Evolutionary conservation across 2,888 invertebrate species (phyloP), one percentile per base, ranked within the genome.

Genomic region (Blastobasis lacticolella): DNA sequence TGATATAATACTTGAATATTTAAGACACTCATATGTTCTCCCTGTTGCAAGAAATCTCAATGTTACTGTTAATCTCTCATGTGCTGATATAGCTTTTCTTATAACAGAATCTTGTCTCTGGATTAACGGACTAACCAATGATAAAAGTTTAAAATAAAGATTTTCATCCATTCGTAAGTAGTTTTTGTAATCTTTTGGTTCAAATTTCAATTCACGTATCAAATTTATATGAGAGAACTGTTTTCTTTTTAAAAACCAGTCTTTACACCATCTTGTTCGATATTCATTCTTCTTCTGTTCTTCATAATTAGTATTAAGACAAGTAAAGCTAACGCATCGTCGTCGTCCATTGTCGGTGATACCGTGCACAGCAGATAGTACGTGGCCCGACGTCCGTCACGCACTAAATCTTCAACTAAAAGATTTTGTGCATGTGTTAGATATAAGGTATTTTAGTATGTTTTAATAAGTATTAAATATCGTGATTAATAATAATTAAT

Each of bases 31-130:
- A 57, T 66, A 69, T 45, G 60, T 59, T 49, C 63, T 62, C 49
- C 69, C 67, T 50, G 66, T 65, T 50, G 60, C 62, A 50, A 66
- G 57, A 58, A 64, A 67, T 57, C 62, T 57, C 46, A 68, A 49
- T 36, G 61, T 63, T 48, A 53, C 64, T 53, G 56, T 53, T 51
- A 67, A 56, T 56, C 64, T 57, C 56, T 69, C 67, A 53, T 67
- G 60, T 50, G 64, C 60, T 49, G 59, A 50, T 51, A 65, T 66
- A 54, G 60, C 58, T 59, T 58, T 56, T 59, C 66, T 61, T 64
- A 66, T 66, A 53, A 59, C 53, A 49, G 62, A 64, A 55, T 68
- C 61, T 54, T 64, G 49, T 54, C 57, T 65, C 54, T 48, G 45
- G 47, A 57, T 54, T 50, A 46, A 40, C 38, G 54, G 50, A 45